phyloP scores from a whole-genome alignment of 2,888 invertebrate species.

The Cryptus viduatorius region DNA sequence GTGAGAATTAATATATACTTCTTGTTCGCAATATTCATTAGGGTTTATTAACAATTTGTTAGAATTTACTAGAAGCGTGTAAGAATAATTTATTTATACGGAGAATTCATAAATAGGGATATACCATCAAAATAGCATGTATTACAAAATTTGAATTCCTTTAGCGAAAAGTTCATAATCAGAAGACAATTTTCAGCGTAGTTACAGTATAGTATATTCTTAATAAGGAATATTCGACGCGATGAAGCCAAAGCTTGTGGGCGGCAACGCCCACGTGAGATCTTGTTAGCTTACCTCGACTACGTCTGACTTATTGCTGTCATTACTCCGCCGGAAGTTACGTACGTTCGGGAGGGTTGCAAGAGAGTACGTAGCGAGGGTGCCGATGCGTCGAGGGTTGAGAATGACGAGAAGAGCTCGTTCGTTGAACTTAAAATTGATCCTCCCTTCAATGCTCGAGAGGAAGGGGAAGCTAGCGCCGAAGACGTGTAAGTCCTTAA shows the following conservation, averaged over 20 bases:
- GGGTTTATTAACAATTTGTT: background rate
- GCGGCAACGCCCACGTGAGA: slow-evolving; percentile 38
- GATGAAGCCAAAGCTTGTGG: slow-evolving; percentile 12
- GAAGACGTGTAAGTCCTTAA: slow-evolving; percentile 70
- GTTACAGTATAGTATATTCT: background rate
- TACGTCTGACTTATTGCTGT: slow-evolving; percentile 69
- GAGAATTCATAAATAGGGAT: background rate
- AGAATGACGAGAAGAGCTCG: slow-evolving; percentile 74
- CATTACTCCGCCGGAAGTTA: slow-evolving; percentile 69
- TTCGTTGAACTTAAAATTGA: slow-evolving; percentile 82
- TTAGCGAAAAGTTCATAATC: slow-evolving; percentile 18
- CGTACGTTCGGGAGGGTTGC: slow-evolving; percentile 56
- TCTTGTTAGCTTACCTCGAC: slow-evolving; percentile 63
- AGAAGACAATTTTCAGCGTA: slow-evolving; percentile 15
- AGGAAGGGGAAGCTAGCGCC: slow-evolving; percentile 55
- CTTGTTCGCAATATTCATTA: background rate
- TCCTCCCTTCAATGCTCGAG: slow-evolving; percentile 73
- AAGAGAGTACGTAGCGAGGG: slow-evolving; percentile 38
- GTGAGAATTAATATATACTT: slow-evolving; percentile 8
- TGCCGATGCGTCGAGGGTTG: slow-evolving; percentile 43
- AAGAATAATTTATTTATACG: background rate
- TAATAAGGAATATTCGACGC: background rate
- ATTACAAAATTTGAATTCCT: background rate
- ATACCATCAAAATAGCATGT: background rate
- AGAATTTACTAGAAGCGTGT: background rate